Evolutionary conservation across 2,797 vertebrate species (phyloP), one percentile per base, ranked within the genome.

Genomic region (Prionace glauca): DNA sequence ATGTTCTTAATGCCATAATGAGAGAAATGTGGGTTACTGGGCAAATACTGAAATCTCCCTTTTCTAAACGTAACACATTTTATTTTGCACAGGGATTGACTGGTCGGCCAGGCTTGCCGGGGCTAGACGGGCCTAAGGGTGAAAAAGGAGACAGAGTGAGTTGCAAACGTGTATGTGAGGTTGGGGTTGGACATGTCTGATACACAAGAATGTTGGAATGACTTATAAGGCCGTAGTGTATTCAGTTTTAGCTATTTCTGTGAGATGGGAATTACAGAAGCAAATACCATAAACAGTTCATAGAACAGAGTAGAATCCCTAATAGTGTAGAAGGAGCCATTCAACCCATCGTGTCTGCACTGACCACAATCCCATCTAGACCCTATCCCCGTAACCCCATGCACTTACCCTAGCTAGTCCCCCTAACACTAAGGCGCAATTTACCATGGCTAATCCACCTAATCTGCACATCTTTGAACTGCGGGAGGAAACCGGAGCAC

Each of bases 121-220:
- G 99, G 94, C 97, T 97, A 0, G 96, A 97, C 0, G 99, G 99
- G n/a, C 97, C 97, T n/a, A 98, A 98, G 24, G 99, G 99, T 95
- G 98, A 98, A 20, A 98, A 98, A 95, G 99, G 99, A 10, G 99
- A 99, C 96, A 98, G 97, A 97, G 98, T 99, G 97, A 98, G 98
- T 98, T 77, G 71, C 69, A 50, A 11, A 72, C n/a, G 11, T 91
- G n/a, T 67, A 11, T 32, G 32, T 20, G 1, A 65, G 8, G 32
- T 92, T 41, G 90, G 36, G 69, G 62, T 22, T 24, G 62, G 36
- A 69, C n/a, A 41, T 92, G n/a, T 24, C 3, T 36, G 22, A 26
- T 41, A 8, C n/a, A 41, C 8, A 41, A 41, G 36, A 92, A 24
- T 84, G 41, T 24, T 41, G 20, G n/a, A 67, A 65, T 45, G 65